Evolutionary conservation across 2,888 invertebrate species (phyloP), one percentile per base, ranked within the genome.

Genomic region (Drosophila diplacantha): DNA sequence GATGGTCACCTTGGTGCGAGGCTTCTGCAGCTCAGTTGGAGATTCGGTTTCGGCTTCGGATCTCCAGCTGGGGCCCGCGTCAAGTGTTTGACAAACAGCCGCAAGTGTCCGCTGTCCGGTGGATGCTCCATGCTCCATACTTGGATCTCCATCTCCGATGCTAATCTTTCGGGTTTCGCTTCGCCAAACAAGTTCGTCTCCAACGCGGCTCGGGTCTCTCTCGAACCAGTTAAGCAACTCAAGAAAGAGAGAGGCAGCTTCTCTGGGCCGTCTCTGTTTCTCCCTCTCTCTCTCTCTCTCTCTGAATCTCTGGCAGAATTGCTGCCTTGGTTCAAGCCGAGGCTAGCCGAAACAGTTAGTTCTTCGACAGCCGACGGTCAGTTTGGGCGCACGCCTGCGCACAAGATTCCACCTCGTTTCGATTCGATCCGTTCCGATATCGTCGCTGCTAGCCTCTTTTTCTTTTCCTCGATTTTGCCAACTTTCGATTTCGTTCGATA

Each of bases 341-440:
- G 66, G 70, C 55, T 68, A 50, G 55, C 73, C 75, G 63, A 81
- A 79, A 72, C 70, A 71, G 69, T 87, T 85, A 87, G 87, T 87
- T 87, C 86, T 87, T 87, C 86, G 74, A 77, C 80, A 84, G 75
- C 72, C 77, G 77, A 77, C 87, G 86, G 87, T 87, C 87, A 87
- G 83, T 86, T 85, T 84, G 85, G 85, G 66, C 67, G 85, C 87
- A 85, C 87, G 87, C 87, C 85, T 85, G 86, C 86, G 85, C 85
- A 81, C 71, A 59, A 64, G 56, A 57, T 71, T 50, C 70, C 46
- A 14, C 9, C 31, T 46, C 44, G 44, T 39, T 24, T 50, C 49
- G 44, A 34, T 38, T 37, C 44, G 26, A 34, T 49, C 46, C 41
- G 43, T 34, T 44, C 18, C 52, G 34, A 49, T 39, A 55, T 18